phyloP scores from a whole-genome alignment of 2,797 vertebrate genomes.

The Enteromius argenteus region DNA sequence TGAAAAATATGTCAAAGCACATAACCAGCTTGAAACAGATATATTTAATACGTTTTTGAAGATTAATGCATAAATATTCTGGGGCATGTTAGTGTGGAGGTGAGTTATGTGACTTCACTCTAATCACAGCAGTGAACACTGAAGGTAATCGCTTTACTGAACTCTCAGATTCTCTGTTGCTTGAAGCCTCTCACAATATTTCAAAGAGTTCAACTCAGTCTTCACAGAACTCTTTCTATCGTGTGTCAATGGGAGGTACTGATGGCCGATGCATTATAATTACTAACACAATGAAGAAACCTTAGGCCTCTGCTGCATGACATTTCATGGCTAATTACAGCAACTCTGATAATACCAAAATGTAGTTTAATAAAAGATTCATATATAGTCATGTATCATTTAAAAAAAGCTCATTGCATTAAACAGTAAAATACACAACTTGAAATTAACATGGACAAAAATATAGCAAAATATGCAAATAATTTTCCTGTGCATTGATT shows the following conservation, averaged over 20 bases:
- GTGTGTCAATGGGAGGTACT: not conserved
- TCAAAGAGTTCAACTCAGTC: not conserved
- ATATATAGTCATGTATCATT: not conserved
- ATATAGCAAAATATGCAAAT: not conserved
- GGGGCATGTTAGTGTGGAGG: not conserved
- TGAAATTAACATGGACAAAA: not conserved
- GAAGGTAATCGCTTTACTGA: not conserved
- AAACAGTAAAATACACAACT: not conserved
- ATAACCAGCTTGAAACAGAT: not conserved
- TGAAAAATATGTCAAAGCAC: not conserved
- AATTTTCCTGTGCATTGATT: not conserved
- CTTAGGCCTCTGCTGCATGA: not conserved
- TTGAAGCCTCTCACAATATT: not conserved
- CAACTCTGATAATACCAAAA: not conserved
- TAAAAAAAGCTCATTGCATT: not conserved
- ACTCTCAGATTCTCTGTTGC: not conserved
- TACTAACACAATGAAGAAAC: not conserved
- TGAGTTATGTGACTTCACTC: conserved; percentile 9
- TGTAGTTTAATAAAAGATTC: not conserved
- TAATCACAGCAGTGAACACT: not conserved
- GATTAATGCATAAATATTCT: not conserved
- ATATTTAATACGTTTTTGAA: not conserved
- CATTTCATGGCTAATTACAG: conserved; percentile 8
- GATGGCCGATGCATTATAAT: not conserved
- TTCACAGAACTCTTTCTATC: not conserved